Base-by-base conservation (phyloP, 2,797 vertebrate species). In the Sitta carolinensis region DNA sequence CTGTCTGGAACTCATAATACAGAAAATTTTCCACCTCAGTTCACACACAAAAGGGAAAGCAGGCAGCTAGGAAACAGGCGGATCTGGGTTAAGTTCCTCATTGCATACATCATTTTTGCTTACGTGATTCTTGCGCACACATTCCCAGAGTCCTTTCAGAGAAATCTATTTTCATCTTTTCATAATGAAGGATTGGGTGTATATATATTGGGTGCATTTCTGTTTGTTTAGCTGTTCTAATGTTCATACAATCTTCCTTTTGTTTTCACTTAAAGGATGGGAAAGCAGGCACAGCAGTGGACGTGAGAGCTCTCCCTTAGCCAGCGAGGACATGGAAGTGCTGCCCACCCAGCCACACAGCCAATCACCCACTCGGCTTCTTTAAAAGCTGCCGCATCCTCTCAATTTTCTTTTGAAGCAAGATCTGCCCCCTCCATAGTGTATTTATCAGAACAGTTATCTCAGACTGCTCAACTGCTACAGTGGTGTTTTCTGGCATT, bases 91-190 rank as follows among this genome's bases (percentile, higher is more conserved):
- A 87, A 93, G 68, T 83, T 94, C 93, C 84, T 94, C 58, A 18
- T 11, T 26, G 83, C 34, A 19, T 42, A 38, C 70, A 89, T 91
- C 27, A 70, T 80, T 93, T 94, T 63, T 77, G 95, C 89, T 95
- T 91, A 77, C 7, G 14, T 73, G 84, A 82, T 79, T 96, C 93
- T 92, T 92, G 68, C 68, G 67, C 80, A 88, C 50, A 51, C 66
- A 38, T 73, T 90, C 38, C 81, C 90, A 62, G 76, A 94, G 77
- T 75, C 66, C 70, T 92, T 93, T 63, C 89, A 83, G 61, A 75
- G 55, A 80, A 93, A 95, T 94, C 87, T 92, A 29, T 94, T 95
- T 96, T 96, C 95, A 96, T 58, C 80, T 93, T 82, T 89, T 87
- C 59, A 82, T 79, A 70, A 85, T 84, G 76, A 77, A 92, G 52